phyloP scores from a whole-genome alignment of 2,113 vertebrate species.

The Crotalus tigris region DNA sequence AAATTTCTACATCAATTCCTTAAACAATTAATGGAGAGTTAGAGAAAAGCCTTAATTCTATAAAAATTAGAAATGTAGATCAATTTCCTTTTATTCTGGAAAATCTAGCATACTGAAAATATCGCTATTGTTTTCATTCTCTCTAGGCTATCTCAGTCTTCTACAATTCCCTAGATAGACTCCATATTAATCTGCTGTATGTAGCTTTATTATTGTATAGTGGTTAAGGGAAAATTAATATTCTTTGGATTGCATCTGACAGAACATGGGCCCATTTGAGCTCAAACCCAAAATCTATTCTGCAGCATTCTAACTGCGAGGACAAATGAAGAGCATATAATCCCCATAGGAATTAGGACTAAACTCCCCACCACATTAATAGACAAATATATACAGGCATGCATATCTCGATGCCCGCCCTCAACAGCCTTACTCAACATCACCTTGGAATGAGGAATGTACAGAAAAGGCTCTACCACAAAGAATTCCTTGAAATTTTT shows the following conservation, averaged over 20 bases:
- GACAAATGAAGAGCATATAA: constrained; percentile 85
- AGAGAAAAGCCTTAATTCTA: constrained; percentile 43
- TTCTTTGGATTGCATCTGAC: constrained; percentile 74
- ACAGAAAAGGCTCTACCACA: constrained; percentile 71
- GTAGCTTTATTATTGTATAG: constrained; percentile 76
- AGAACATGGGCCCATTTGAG: constrained; percentile 82
- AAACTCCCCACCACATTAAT: constrained; percentile 67
- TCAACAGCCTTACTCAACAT: constrained; percentile 79
- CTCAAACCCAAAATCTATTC: constrained; percentile 79
- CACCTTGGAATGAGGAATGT: constrained; percentile 80
- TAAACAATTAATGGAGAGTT: constrained; percentile 24
- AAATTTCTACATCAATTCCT: constrained; percentile 31
- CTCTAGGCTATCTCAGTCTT: constrained; percentile 70
- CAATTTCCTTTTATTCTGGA: constrained; percentile 64
- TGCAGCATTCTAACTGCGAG: constrained; percentile 77
- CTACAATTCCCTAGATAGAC: constrained; percentile 74
- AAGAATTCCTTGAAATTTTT: constrained; percentile 59
- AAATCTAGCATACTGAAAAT: constrained; percentile 58
- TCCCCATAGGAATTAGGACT: constrained; percentile 76
- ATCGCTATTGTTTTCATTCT: constrained; percentile 70
- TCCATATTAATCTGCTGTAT: constrained; percentile 75
- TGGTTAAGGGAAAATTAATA: constrained; percentile 75
- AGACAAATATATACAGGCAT: background rate
- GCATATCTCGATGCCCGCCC: constrained; percentile 73
- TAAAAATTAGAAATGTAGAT: constrained; percentile 27